Evolutionary conservation across 1,140 invertebrate species (phyloP), one percentile per base, ranked within the genome.

Genomic region (Tetragonula clypearis): DNA sequence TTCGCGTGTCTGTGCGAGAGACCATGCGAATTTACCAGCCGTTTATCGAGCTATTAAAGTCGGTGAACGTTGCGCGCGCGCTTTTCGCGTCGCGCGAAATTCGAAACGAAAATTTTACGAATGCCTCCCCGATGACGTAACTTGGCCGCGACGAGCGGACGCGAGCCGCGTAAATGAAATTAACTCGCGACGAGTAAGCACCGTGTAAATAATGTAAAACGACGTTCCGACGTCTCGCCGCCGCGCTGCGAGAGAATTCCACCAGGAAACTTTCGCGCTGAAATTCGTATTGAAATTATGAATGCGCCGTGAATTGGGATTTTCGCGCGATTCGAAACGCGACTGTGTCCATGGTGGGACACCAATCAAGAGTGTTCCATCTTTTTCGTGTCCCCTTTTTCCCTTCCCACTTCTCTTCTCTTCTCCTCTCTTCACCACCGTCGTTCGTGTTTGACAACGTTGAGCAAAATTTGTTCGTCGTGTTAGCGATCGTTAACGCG

Each of bases 1-100:
- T 26, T 55, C 19, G 17, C 35, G 78, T 56, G 41, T 49, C 9
- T 49, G 62, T 81, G 75, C 49, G 58, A 35, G 58, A 35, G 78
- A 58, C 69, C 35, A 35, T 35, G 35, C 2, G 35, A 65, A 74
- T 74, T 85, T 74, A 11, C 53, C 11, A 62, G 49, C 12, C 58
- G 69, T 81, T 85, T 74, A 68, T 81, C 69, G 41, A 19, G 71
- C n/a, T 35, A 74, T 81, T 68, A 80, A 73, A 73, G 41, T 58
- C 53, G 58, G 81, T 8, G 41, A 81, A 41, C 26, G 30, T 71
- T 19, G n/a, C 55, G n/a, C 12, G n/a, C 30, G 30, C 30, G 30
- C 30, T 23, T 35, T 35, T 14, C 21, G 30, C 35, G 19, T 14
- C 21, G 30, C 35, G 19, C 21, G 56, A 78, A 58, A 53, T 69